Evolutionary conservation across 1,140 invertebrate species (phyloP).

Genomic region (Musca domestica): DNA sequence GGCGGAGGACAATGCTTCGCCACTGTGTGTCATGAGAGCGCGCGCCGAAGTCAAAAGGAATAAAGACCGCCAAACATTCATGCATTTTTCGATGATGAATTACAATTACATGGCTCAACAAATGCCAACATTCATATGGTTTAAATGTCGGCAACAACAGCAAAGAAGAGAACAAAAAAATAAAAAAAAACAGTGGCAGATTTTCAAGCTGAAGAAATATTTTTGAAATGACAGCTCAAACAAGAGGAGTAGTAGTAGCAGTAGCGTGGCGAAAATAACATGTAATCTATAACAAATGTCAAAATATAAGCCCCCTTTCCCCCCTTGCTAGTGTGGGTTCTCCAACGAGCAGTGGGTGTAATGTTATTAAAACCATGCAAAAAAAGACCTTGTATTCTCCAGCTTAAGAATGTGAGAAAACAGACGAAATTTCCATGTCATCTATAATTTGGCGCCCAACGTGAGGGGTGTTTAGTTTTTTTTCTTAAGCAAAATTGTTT

Average conservation of each 20-base stretch:
- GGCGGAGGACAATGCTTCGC: no score
- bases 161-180: not conserved
- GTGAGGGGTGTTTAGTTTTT: not conserved
- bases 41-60: no score
- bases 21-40: no score
- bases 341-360: not conserved
- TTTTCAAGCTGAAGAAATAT: not conserved
- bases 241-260: not conserved
- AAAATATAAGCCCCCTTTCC: conserved; percentile 6
- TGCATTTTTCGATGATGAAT: conserved; percentile 10
- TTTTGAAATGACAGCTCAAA: not conserved
- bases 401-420: not conserved
- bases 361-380: not conserved
- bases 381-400: no score
- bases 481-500: not conserved
- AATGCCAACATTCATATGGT: conserved; percentile 7
- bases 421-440: not conserved
- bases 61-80: no score
- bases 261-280: not conserved
- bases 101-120: conserved; percentile 20
- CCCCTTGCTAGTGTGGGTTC: not conserved
- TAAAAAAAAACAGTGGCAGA: not conserved
- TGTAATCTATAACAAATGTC: conserved; percentile 21
- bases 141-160: not conserved
- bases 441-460: not conserved